Base-by-base conservation (phyloP, 1,140 invertebrate genomes). In the Sipha flava region DNA sequence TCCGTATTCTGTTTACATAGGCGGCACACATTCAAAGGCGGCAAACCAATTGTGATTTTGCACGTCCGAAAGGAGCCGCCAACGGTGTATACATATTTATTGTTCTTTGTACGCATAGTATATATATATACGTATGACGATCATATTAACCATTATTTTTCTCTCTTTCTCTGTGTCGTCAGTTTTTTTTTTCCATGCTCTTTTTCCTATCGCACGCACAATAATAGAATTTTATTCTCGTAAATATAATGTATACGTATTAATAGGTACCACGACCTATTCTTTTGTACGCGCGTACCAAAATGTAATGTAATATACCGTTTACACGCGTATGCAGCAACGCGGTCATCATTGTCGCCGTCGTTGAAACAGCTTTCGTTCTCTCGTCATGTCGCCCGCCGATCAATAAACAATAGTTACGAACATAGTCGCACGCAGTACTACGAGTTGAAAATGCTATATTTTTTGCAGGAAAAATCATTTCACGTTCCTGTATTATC, bases 11-110 rank as follows among this genome's bases (percentile, higher is more conserved):
- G 70, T 73, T 73, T 73, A 73, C 70, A 73, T 54, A 73, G 70
- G 70, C 70, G 70, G 70, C 47, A 73, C 70, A 45, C 45, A 72
- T 72, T 72, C 68, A 72, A 72, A 72, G 68, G 68, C 68, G 68
- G 68, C 26, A 49, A 49, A 72, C 68, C 68, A 72, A 72, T 72
- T 72, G 68, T 72, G 68, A 72, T 72, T 72, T 72, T 72, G 68
- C 68, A 72, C 68, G 68, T 72, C 68, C 68, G 43, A 47, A 72
- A 72, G 43, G 66, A 70, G 40, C 66, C 40, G 43, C n/a, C 29
- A 18, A 29, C 57, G 5, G 47, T n/a, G 26, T 47, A 9, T 31
- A 47, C 43, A 49, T 47, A 47, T 72, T 31, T 62, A 62, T 72
- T 72, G 68, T 72, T 45, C 45, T 72, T 72, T 72, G 31, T 45